Evolutionary conservation across 1,140 invertebrate genomes (phyloP).

Genomic region (Heliconius congener): DNA sequence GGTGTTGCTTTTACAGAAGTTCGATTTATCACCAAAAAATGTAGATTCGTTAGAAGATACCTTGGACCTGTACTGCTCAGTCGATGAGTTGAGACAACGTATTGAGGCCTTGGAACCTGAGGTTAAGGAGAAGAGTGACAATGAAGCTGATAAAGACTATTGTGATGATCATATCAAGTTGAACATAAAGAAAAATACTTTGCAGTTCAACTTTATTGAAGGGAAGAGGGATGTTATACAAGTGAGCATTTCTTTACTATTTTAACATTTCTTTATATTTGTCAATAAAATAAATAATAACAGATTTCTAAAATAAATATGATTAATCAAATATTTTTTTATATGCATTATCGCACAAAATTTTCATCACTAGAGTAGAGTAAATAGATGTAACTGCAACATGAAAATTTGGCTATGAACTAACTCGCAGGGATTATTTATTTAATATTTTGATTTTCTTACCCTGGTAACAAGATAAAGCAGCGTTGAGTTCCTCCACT

Average conservation of each 20-base stretch:
- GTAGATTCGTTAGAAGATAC: constrained; percentile 79
- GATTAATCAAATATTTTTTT: no score
- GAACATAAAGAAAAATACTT: constrained; percentile 73
- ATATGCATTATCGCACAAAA: no score
- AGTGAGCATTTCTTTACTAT: constrained; percentile 43
- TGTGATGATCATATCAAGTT: constrained; percentile 61
- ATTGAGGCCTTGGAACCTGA: constrained; percentile 77
- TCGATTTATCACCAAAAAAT: constrained; percentile 72
- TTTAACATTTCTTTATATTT: background rate
- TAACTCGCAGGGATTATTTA: no score
- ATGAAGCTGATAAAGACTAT: constrained; percentile 54
- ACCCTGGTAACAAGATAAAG: no score
- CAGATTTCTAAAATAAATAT: background rate
- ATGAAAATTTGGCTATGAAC: no score
- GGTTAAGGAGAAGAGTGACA: constrained; percentile 57
- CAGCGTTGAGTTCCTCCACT: no score
- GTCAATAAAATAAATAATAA: no score
- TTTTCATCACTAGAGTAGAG: no score
- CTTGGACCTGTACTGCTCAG: constrained; percentile 84
- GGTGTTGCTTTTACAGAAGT: constrained; percentile 58
- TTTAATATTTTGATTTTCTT: no score
- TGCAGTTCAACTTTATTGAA: constrained; percentile 80
- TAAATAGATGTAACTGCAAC: no score
- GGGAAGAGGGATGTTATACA: constrained; percentile 82
- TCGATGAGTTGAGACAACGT: constrained; percentile 82